A percentile compares a stretch with the other conserved stretches of the same genome.
Conservation (phyloP, 2,888 invertebrate genomes). For the Sminthurinus aureus region DNA sequence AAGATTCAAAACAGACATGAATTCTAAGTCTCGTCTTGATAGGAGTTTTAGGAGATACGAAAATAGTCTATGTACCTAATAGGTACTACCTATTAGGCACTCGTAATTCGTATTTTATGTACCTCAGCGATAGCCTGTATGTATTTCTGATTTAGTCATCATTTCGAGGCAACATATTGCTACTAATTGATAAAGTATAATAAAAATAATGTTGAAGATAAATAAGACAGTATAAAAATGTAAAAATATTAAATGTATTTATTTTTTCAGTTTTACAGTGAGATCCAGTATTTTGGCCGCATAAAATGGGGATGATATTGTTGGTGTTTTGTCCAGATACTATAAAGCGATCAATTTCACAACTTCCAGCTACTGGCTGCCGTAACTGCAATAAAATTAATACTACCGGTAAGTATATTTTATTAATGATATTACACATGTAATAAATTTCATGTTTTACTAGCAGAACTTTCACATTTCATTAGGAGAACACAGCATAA, state of each 20-base stretch:
- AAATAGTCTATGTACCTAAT: too few species aligned
- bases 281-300: slow-evolving; percentile 79
- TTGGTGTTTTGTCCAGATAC: slow-evolving; percentile 76
- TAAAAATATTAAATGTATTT: neutral
- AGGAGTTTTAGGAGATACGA: too few species aligned
- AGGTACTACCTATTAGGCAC: too few species aligned
- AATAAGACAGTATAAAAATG: neutral
- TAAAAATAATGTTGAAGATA: neutral
- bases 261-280: slow-evolving; percentile 68
- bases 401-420: too few species aligned
- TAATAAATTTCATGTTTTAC: too few species aligned
- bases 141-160: too few species aligned
- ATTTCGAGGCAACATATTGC: too few species aligned
- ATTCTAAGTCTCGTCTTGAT: too few species aligned
- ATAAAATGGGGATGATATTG: slow-evolving; percentile 73
- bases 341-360: slow-evolving; percentile 74
- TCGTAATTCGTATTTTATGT: neutral
- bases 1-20: too few species aligned
- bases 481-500: too few species aligned
- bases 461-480: too few species aligned
- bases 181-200: neutral
- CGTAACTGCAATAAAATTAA: slow-evolving; percentile 67
- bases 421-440: too few species aligned
- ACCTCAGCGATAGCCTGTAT: neutral
- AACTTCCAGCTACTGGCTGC: slow-evolving; percentile 74